phyloP scores from a whole-genome alignment of 2,113 vertebrate genomes.

The Lophotis ruficrista region DNA sequence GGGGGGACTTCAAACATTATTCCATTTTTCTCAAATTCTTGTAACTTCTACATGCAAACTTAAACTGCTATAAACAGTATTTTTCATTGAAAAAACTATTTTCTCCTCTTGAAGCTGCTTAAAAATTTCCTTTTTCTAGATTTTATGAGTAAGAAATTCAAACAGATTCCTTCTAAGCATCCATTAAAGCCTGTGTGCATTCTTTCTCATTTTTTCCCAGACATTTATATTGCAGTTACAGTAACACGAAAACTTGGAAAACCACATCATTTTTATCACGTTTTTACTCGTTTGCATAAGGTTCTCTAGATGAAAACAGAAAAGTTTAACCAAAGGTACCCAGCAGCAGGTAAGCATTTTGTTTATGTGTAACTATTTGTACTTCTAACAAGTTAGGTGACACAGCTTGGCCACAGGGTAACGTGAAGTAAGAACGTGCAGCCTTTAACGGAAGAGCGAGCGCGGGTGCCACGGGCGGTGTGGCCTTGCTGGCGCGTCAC shows the following conservation, averaged over 20 bases:
- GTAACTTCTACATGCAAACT: neutral
- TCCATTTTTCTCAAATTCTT: neutral
- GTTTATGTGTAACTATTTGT: neutral
- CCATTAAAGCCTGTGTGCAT: neutral
- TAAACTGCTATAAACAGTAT: neutral
- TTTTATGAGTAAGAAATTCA: neutral
- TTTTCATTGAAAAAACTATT: neutral
- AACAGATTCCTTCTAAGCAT: neutral
- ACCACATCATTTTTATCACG: neutral
- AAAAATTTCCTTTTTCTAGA: neutral
- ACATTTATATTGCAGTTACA: neutral
- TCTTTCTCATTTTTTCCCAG: neutral
- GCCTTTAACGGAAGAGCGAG: accelerated
- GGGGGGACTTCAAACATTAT: neutral
- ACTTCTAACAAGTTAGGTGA: neutral
- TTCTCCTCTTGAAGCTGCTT: neutral
- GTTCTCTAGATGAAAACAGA: neutral
- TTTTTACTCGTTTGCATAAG: neutral
- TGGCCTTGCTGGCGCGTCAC: accelerated
- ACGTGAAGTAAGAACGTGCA: neutral
- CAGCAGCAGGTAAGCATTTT: neutral
- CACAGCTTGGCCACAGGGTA: neutral
- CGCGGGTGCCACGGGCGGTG: accelerated
- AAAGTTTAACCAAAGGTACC: neutral
- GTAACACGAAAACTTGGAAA: neutral